phyloP scores from a whole-genome alignment of 2,797 vertebrate species.

The Lutra lutra region DNA sequence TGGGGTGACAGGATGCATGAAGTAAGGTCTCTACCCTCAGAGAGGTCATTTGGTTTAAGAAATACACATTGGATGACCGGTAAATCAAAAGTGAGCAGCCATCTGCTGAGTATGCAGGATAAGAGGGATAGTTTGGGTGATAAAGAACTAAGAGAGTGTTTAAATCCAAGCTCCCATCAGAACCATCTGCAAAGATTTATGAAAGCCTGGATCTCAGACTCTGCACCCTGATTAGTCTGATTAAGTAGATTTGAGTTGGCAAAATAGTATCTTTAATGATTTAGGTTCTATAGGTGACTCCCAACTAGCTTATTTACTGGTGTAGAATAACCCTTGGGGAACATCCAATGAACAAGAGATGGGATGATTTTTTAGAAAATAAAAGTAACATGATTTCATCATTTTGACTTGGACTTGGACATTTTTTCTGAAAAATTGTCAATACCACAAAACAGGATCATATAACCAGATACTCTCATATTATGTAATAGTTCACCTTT shows the following conservation, averaged over 20 bases:
- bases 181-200: not conserved
- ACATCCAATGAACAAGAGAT: not conserved
- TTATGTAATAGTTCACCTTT: not conserved
- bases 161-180: not conserved
- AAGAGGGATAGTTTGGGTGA: not conserved
- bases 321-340: not conserved
- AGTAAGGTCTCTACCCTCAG: not conserved
- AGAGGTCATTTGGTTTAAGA: not conserved
- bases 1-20: not conserved
- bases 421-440: not conserved
- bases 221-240: not conserved
- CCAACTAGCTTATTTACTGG: not conserved
- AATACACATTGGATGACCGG: not conserved
- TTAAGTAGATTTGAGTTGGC: not conserved
- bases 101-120: not conserved
- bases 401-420: not conserved
- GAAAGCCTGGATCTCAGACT: not conserved
- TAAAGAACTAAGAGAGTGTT: not conserved
- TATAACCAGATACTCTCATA: not conserved
- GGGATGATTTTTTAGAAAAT: constrained; percentile 17
- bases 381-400: constrained; percentile 27
- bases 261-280: not conserved
- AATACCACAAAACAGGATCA: not conserved
- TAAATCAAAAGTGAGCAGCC: not conserved
- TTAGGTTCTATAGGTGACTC: not conserved